Conservation (phyloP, 2,888 invertebrate species). For the Philereme vetulata region DNA sequence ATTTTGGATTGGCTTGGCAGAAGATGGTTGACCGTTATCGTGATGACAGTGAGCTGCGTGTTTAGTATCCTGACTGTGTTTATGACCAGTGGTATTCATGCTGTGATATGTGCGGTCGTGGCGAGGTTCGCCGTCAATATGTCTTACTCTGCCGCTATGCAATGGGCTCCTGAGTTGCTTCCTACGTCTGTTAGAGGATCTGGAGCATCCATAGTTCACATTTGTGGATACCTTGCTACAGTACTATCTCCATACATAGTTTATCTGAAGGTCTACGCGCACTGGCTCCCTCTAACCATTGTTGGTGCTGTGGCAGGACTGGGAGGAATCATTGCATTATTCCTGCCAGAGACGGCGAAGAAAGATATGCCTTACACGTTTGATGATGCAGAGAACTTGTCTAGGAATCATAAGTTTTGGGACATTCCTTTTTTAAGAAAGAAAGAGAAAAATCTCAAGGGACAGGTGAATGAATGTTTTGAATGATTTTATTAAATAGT, state of each 20-base stretch:
- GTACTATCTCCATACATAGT: slow-evolving; percentile 65
- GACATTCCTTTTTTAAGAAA: slow-evolving; percentile 56
- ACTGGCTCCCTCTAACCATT: slow-evolving; percentile 63
- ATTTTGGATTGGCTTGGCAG: slow-evolving; percentile 61
- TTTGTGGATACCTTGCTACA: slow-evolving; percentile 57
- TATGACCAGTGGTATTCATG: slow-evolving; percentile 46
- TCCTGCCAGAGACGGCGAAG: slow-evolving; percentile 65
- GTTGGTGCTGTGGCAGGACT: slow-evolving; percentile 49
- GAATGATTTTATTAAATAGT: slow-evolving; percentile 33
- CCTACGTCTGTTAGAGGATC: slow-evolving; percentile 62
- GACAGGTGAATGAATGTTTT: slow-evolving; percentile 39
- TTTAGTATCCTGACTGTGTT: slow-evolving; percentile 55
- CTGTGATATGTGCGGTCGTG: slow-evolving; percentile 56
- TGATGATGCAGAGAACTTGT: slow-evolving; percentile 62
- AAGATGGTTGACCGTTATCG: slow-evolving; percentile 53
- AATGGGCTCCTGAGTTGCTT: slow-evolving; percentile 63
- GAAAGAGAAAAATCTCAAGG: slow-evolving; percentile 32
- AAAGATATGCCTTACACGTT: slow-evolving; percentile 70
- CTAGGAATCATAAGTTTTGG: slow-evolving; percentile 52
- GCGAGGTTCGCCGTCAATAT: slow-evolving; percentile 64
- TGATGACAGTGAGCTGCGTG: slow-evolving; percentile 50
- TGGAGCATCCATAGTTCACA: slow-evolving; percentile 57
- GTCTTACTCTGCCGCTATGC: slow-evolving; percentile 51
- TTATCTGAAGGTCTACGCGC: slow-evolving; percentile 53
- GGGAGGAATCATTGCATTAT: slow-evolving; percentile 49